These are phyloP conservation scores for Oreochromis tanganicae DNA, from an alignment of 2,113 vertebrate genomes.

Conservation along the genomic window DNA sequence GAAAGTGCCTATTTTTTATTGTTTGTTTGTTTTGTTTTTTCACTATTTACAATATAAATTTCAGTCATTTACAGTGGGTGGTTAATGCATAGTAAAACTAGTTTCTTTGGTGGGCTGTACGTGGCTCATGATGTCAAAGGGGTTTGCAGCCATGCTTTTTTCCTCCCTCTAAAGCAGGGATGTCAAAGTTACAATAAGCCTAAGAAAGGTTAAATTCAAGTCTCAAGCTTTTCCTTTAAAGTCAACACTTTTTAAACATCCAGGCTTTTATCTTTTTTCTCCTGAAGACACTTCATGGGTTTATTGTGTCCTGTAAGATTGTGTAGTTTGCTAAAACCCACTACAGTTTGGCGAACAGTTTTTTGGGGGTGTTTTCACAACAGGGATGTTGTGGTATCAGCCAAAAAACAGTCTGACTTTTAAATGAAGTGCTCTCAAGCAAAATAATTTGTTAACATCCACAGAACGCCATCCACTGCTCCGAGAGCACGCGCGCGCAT, in stretches of 20 bases:
- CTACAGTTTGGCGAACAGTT: neutral
- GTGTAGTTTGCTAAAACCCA: neutral
- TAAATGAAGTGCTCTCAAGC: neutral
- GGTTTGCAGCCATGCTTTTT: neutral
- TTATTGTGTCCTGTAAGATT: neutral
- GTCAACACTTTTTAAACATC: neutral
- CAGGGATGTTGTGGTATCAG: neutral
- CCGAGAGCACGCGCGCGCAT: neutral
- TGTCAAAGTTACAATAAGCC: neutral
- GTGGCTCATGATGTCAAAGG: neutral
- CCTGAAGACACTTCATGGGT: neutral
- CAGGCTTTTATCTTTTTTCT: neutral
- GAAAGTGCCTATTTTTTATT: neutral
- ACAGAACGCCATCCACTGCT: neutral
- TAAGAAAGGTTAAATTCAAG: neutral
- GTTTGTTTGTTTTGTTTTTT: neutral
- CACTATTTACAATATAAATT: neutral
- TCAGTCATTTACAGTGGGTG: neutral
- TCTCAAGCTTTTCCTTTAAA: neutral
- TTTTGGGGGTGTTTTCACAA: rapidly evolving
- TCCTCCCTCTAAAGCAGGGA: neutral
- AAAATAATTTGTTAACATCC: slow-evolving; percentile 9
- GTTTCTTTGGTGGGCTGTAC: neutral
- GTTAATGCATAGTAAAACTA: neutral
- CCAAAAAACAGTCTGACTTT: neutral